Percentiles rank a stretch among this genome's conserved stretches.
phyloP scores from a whole-genome alignment of 2,797 vertebrate genomes.

The Rhinella marina region DNA sequence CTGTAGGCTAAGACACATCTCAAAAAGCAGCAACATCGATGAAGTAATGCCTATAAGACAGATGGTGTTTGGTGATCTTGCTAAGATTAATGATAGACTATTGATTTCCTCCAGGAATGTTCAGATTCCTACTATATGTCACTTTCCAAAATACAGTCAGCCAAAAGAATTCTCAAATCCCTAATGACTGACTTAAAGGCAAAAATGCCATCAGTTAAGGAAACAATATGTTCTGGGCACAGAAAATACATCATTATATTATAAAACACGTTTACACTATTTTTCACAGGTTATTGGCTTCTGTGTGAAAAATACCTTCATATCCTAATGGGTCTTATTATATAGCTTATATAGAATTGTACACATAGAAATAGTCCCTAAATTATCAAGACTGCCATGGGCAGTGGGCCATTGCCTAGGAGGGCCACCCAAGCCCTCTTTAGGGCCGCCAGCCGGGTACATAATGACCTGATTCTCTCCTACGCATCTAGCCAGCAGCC shows the following conservation, averaged over 20 bases:
- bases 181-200: not conserved
- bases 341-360: too few relatives aligned
- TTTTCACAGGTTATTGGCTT: not conserved
- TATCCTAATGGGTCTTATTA: too few relatives aligned
- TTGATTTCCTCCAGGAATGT: conserved; percentile 35
- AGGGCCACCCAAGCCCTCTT: too few relatives aligned
- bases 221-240: not conserved
- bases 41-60: conserved; percentile 40
- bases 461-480: too few relatives aligned
- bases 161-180: not conserved
- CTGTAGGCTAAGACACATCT: not conserved
- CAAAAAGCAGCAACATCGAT: conserved; percentile 12
- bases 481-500: too few relatives aligned
- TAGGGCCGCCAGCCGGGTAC: too few relatives aligned
- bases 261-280: not conserved
- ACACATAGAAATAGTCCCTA: too few relatives aligned
- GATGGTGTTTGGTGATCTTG: conserved; percentile 28
- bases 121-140: conserved; percentile 20
- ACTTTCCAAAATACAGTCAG: conserved; percentile 26
- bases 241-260: too few relatives aligned
- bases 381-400: too few relatives aligned
- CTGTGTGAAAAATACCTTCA: not conserved
- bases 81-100: conserved; percentile 49
- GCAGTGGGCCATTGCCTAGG: too few relatives aligned
- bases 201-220: not conserved